phyloP scores from a whole-genome alignment of 1,140 invertebrate genomes.

The Caenorhabditis briggsae region DNA sequence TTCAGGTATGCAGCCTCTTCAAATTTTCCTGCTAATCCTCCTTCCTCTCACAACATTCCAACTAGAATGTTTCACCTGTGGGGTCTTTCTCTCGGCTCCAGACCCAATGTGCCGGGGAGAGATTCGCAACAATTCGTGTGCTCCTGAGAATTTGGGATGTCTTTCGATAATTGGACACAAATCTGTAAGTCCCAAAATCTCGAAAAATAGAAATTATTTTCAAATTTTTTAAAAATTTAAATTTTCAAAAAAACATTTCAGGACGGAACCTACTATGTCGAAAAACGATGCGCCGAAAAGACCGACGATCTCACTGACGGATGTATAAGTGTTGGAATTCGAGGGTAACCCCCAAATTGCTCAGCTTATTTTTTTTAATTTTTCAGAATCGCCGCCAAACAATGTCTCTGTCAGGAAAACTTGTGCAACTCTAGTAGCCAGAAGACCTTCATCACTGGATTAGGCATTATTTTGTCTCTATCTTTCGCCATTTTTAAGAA shows the following conservation, averaged over 20 bases:
- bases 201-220: not conserved
- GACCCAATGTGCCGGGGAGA: slow-evolving; percentile 44
- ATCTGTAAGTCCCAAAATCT: not conserved
- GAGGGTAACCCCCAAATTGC: not conserved
- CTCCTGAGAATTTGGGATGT: slow-evolving; percentile 24
- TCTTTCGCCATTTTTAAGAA: no score
- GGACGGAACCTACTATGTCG: slow-evolving; percentile 46
- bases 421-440: slow-evolving; percentile 28
- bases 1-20: not conserved
- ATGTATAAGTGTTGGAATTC: slow-evolving; percentile 22
- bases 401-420: not conserved
- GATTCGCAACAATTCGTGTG: slow-evolving; percentile 29
- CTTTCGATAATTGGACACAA: slow-evolving; percentile 16
- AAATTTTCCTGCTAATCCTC: not conserved
- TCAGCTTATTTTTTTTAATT: not conserved
- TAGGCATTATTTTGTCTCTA: not conserved
- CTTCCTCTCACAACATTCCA: not conserved
- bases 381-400: slow-evolving; percentile 35
- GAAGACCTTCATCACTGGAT: not conserved
- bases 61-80: slow-evolving; percentile 25
- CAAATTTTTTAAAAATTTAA: not conserved
- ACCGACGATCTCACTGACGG: slow-evolving; percentile 26
- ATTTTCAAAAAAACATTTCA: not conserved
- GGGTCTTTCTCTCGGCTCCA: slow-evolving; percentile 10
- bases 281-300: slow-evolving; percentile 42